Conservation (phyloP, 2,797 vertebrate species). For the Petrocephalus sullivani region DNA sequence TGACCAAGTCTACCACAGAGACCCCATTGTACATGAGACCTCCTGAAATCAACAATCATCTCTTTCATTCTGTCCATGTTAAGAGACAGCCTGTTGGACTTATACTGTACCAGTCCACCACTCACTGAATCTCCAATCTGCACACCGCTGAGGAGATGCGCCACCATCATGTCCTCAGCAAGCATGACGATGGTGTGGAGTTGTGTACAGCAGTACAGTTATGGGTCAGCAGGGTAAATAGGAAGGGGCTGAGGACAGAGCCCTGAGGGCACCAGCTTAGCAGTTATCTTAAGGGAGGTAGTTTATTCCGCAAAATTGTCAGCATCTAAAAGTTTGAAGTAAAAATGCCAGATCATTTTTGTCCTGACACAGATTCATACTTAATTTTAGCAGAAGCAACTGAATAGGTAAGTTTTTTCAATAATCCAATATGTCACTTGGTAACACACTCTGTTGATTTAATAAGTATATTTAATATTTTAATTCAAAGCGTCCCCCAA, state of each 20-base stretch:
- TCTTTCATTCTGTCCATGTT: neutral
- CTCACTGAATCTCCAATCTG: neutral
- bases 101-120: neutral
- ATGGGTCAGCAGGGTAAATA: neutral
- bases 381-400: neutral
- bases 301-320: neutral
- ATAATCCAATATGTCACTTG: neutral
- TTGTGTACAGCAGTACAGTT: neutral
- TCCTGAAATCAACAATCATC: neutral
- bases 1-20: neutral
- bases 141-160: neutral
- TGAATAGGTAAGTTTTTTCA: neutral
- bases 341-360: neutral
- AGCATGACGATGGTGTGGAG: neutral
- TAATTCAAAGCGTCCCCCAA: neutral
- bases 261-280: neutral
- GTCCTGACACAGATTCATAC: neutral
- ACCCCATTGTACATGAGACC: neutral
- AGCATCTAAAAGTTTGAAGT: neutral
- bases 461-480: neutral
- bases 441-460: neutral
- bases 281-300: neutral
- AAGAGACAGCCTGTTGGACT: neutral
- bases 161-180: neutral
- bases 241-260: neutral